Evolutionary conservation across 2,797 vertebrate genomes (phyloP).

Genomic region (Arctocebus calabarensis): DNA sequence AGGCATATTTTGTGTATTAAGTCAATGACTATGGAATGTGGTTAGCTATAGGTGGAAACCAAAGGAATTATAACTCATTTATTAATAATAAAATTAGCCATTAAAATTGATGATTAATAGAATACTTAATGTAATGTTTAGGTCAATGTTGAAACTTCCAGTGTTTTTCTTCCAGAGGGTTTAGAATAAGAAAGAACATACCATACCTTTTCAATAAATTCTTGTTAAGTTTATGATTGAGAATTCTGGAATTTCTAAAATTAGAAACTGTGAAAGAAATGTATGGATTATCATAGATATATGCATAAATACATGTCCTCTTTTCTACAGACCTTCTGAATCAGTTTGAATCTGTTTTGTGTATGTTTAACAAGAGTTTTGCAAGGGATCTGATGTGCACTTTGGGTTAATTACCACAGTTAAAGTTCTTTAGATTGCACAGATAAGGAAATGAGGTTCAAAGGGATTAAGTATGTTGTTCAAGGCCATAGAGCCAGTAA

Average conservation of each 20-base stretch:
- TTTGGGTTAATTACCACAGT: neutral
- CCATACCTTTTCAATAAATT: neutral
- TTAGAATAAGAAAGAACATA: neutral
- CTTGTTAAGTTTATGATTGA: neutral
- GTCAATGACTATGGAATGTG: neutral
- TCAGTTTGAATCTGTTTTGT: neutral
- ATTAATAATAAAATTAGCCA: constrained; percentile 61
- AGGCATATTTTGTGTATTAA: neutral
- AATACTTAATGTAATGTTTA: constrained; percentile 57
- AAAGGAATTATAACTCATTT: constrained; percentile 11
- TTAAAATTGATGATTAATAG: constrained; percentile 51
- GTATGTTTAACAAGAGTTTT: neutral
- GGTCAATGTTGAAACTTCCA: constrained; percentile 36
- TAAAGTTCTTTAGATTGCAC: neutral
- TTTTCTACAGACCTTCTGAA: neutral
- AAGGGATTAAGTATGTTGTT: neutral
- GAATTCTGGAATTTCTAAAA: neutral
- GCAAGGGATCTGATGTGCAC: neutral
- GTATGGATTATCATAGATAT: neutral
- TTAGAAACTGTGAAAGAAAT: constrained; percentile 10
- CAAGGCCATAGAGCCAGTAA: neutral
- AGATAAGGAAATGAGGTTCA: neutral
- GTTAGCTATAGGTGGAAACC: constrained; percentile 24
- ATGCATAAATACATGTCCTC: neutral
- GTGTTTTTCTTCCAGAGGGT: neutral